Evolutionary conservation across 2,888 invertebrate genomes (phyloP).

Genomic region (Scaptodrosophila latifasciaeformis): DNA sequence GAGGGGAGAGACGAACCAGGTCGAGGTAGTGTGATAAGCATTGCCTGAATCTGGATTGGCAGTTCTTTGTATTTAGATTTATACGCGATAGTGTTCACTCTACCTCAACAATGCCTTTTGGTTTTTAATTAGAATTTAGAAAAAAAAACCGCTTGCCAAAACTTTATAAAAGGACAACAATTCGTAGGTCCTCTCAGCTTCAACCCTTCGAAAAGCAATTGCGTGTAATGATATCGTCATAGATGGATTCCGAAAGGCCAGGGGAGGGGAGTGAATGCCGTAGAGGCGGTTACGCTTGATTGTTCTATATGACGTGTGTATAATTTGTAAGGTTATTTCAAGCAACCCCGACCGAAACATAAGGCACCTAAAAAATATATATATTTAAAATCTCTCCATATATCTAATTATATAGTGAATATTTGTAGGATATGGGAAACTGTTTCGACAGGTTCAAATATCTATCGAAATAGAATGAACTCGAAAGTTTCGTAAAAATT

Average conservation of each 20-base stretch:
- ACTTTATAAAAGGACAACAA: constrained; percentile 38
- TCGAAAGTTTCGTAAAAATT: too few species aligned
- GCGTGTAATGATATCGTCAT: constrained; percentile 59
- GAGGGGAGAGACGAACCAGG: constrained; percentile 20
- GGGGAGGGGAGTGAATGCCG: constrained; percentile 13
- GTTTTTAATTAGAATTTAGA: constrained; percentile 63
- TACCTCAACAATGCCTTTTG: constrained; percentile 56
- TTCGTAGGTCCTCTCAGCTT: too few species aligned
- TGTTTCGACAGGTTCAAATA: too few species aligned
- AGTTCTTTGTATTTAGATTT: not conserved
- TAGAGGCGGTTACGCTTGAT: constrained; percentile 64
- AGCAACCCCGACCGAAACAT: constrained; percentile 10
- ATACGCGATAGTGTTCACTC: constrained; percentile 22
- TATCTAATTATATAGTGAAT: too few species aligned
- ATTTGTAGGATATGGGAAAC: too few species aligned
- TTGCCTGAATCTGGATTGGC: constrained; percentile 18
- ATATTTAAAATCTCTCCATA: too few species aligned
- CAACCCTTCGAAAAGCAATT: constrained; percentile 50
- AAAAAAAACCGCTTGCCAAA: constrained; percentile 39
- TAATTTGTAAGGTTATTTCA: constrained; percentile 45
- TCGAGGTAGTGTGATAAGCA: constrained; percentile 62
- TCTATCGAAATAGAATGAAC: too few species aligned
- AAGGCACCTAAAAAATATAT: too few species aligned
- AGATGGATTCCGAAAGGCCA: constrained; percentile 6
- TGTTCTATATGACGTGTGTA: constrained; percentile 62